These are phyloP conservation scores for Platyscapa corneri DNA, from an alignment of 1,140 invertebrate species.

Conservation along the genomic window DNA sequence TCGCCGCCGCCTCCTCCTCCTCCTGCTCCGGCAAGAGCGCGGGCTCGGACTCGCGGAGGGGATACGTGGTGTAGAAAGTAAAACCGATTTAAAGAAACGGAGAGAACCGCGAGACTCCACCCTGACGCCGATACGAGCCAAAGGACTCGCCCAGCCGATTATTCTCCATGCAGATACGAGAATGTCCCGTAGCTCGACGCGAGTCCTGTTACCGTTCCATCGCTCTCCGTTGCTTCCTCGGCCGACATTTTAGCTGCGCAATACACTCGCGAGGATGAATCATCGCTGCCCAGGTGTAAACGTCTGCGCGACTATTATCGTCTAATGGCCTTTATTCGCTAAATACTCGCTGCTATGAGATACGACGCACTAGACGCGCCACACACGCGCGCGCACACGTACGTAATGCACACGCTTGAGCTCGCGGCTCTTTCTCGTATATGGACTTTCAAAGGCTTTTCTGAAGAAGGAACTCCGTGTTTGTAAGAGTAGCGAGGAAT, in stretches of 20 bases:
- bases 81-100: conserved; percentile 31
- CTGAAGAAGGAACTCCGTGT: conserved; percentile 30
- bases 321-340: neutral
- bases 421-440: neutral
- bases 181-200: neutral
- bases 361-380: neutral
- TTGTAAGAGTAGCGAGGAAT: conserved; percentile 14
- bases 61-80: conserved; percentile 23
- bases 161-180: neutral
- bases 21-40: too few relatives aligned
- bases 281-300: neutral
- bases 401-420: neutral
- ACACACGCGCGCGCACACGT: too few relatives aligned
- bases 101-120: conserved; percentile 39
- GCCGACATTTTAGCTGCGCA: neutral
- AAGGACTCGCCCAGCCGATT: neutral
- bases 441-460: conserved; percentile 15
- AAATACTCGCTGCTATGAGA: neutral
- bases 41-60: neutral
- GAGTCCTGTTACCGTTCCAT: too few relatives aligned
- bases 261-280: neutral
- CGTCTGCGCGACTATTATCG: neutral
- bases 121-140: neutral
- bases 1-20: neutral
- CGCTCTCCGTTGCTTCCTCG: neutral